phyloP scores from a whole-genome alignment of 2,888 invertebrate genomes.

The Drosophila engyochracea region DNA sequence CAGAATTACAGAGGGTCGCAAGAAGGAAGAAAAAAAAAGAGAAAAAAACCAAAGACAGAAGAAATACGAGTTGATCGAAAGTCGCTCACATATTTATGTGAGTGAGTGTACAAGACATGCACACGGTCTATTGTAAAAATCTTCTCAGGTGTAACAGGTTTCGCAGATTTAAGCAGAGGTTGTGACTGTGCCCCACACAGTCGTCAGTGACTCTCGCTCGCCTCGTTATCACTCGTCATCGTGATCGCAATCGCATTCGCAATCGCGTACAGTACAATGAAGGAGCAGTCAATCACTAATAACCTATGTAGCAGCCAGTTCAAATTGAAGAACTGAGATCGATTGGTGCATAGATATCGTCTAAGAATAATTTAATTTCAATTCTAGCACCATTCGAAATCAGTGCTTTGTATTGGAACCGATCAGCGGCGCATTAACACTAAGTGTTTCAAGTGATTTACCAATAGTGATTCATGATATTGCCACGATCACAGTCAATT shows the following conservation, averaged over 20 bases:
- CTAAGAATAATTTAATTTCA: conserved; percentile 39
- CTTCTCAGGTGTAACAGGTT: conserved; percentile 85
- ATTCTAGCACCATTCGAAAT: conserved; percentile 85
- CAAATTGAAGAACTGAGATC: conserved; percentile 84
- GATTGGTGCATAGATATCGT: conserved; percentile 83
- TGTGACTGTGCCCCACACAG: conserved; percentile 56
- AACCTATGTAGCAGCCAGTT: conserved; percentile 42
- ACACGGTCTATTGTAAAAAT: conserved; percentile 80
- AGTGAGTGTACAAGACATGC: conserved; percentile 22
- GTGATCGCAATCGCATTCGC: conserved; percentile 24
- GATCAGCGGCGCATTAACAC: conserved; percentile 47
- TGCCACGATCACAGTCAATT: neutral
- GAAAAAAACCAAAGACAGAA: conserved; percentile 47
- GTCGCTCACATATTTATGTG: conserved; percentile 28
- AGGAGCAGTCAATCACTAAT: neutral
- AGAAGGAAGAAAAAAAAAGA: neutral
- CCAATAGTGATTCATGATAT: neutral
- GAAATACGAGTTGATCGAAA: conserved; percentile 71
- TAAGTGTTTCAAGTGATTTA: conserved; percentile 19
- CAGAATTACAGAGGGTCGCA: conserved; percentile 2
- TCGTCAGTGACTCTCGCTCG: conserved; percentile 57
- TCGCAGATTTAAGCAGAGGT: conserved; percentile 82
- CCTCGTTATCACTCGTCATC: conserved; percentile 50
- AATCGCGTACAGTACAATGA: neutral
- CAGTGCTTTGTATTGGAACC: conserved; percentile 83